Percentiles rank a stretch among this genome's conserved stretches.
These are phyloP conservation scores for Callaeas wilsoni DNA, from an alignment of 2,113 vertebrate genomes.

Conservation along the genomic window DNA sequence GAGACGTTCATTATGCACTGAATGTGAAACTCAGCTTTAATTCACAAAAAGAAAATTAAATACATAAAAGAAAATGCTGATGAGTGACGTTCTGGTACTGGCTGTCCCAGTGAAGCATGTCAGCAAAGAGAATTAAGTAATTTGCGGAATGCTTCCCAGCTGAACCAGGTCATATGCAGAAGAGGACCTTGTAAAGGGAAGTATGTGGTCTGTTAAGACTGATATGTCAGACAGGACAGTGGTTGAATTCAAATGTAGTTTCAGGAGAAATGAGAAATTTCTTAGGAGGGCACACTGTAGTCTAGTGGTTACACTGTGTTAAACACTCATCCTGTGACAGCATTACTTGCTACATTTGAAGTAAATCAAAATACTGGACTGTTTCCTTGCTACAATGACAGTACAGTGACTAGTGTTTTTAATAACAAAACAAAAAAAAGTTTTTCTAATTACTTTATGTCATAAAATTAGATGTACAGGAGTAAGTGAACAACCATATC, in stretches of 20 bases:
- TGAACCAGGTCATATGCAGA: not conserved
- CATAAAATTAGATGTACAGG: not conserved
- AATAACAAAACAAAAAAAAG: not conserved
- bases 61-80: conserved; percentile 12
- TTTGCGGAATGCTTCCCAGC: not conserved
- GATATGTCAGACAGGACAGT: not conserved
- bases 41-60: conserved; percentile 23
- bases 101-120: not conserved
- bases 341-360: not conserved
- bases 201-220: not conserved
- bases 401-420: not conserved
- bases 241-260: not conserved
- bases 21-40: conserved; percentile 5
- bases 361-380: not conserved
- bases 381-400: not conserved
- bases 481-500: not conserved
- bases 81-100: not conserved
- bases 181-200: not conserved
- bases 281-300: not conserved
- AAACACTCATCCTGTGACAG: not conserved
- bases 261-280: not conserved
- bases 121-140: not conserved
- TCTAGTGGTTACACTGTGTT: not conserved
- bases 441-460: not conserved
- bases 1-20: conserved; percentile 1